Percentiles rank a stretch among this genome's conserved stretches.
Evolutionary conservation across 2,113 vertebrate genomes (phyloP).

Genomic region (Cochlearius cochlearius): DNA sequence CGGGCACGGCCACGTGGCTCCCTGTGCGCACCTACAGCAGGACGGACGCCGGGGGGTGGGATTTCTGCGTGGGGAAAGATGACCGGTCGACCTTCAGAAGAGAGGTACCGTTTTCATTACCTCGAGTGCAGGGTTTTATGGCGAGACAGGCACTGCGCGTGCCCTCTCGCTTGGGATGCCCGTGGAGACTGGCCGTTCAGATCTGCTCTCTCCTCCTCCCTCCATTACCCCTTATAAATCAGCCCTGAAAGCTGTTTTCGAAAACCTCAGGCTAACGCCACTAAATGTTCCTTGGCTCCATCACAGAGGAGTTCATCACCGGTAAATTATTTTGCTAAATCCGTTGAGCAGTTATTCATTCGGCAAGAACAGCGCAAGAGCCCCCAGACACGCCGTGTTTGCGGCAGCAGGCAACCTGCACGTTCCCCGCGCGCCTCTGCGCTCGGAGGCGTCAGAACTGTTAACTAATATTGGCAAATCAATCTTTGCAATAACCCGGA

Average conservation of each 20-base stretch:
- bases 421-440: neutral
- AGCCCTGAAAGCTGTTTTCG: neutral
- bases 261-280: neutral
- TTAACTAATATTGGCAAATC: neutral
- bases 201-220: neutral
- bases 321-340: neutral
- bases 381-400: rapidly evolving
- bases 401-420: neutral
- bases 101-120: rapidly evolving
- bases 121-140: rapidly evolving
- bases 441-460: neutral
- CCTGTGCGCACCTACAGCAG: neutral
- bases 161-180: neutral
- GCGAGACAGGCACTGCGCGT: neutral
- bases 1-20: rapidly evolving
- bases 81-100: neutral
- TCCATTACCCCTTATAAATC: neutral
- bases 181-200: rapidly evolving
- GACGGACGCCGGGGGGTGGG: neutral
- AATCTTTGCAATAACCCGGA: neutral
- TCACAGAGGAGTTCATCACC: neutral
- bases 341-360: neutral
- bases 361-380: neutral
- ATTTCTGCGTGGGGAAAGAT: neutral
- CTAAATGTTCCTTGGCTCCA: neutral